Evolutionary conservation across 1,140 invertebrate genomes (phyloP).

Genomic region (Drosophila navojoa): DNA sequence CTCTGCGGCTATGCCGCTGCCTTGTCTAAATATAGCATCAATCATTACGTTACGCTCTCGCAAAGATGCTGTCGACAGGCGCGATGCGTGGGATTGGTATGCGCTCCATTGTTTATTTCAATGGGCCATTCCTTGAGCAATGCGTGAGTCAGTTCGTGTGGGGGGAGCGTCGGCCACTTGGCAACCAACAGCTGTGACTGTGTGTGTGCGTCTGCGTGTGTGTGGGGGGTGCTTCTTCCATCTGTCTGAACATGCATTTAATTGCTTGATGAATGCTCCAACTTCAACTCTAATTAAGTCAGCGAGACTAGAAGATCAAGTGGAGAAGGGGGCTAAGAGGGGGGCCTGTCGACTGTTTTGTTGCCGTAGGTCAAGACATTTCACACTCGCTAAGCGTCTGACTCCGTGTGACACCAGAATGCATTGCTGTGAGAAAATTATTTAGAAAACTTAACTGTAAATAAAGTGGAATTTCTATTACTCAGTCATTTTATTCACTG

Average conservation of each 20-base stretch:
- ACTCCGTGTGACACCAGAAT: slow-evolving; percentile 31
- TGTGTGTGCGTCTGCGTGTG: background rate
- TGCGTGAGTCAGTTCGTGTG: slow-evolving; percentile 57
- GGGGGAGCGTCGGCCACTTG: slow-evolving; percentile 16
- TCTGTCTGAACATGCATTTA: slow-evolving; percentile 36
- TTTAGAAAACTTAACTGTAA: background rate
- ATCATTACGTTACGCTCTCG: slow-evolving; percentile 4
- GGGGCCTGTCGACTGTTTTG: slow-evolving; percentile 3
- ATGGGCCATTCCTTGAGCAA: slow-evolving; percentile 33
- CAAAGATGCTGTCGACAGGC: slow-evolving; percentile 29
- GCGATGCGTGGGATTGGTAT: slow-evolving; percentile 70
- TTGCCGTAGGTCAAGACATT: slow-evolving; percentile 74
- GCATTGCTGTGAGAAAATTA: slow-evolving; percentile 16
- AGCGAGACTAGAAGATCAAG: slow-evolving; percentile 19
- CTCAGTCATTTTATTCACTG: background rate
- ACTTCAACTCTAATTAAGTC: slow-evolving; percentile 48
- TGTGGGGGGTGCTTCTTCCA: background rate
- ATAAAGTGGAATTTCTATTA: background rate
- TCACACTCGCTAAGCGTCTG: slow-evolving; percentile 47
- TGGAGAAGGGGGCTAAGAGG: background rate
- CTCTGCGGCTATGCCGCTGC: background rate
- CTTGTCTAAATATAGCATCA: slow-evolving; percentile 36
- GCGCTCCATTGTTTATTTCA: slow-evolving; percentile 55
- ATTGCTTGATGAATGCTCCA: slow-evolving; percentile 50
- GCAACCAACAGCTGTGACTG: slow-evolving; percentile 11